Evolutionary conservation across 2,888 invertebrate species (phyloP).

Genomic region (Hirtodrosophila alboralis): DNA sequence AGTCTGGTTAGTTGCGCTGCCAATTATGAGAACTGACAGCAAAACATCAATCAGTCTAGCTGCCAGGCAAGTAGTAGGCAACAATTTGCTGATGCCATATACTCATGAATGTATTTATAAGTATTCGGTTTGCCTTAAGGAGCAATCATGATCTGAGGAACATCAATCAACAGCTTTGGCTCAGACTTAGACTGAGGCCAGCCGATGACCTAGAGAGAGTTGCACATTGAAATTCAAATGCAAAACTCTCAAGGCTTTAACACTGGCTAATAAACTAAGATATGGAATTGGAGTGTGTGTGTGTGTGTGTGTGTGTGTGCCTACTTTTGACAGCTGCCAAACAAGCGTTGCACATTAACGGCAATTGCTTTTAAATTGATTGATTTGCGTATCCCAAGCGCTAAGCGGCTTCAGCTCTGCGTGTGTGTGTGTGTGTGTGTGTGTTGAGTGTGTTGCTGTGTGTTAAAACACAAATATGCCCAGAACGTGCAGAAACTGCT

Average conservation of each 20-base stretch:
- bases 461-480: conserved; percentile 29
- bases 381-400: conserved; percentile 65
- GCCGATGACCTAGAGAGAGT: conserved; percentile 27
- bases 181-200: neutral
- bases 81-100: conserved; percentile 21
- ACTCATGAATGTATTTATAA: conserved; percentile 11
- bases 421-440: conserved; percentile 6
- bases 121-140: conserved; percentile 17
- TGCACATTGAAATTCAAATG: conserved; percentile 7
- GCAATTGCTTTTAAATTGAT: conserved; percentile 78
- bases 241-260: conserved; percentile 4
- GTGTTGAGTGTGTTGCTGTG: conserved; percentile 15
- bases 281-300: conserved; percentile 3
- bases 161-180: conserved; percentile 46
- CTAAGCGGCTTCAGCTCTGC: conserved; percentile 23
- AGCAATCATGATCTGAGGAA: conserved; percentile 40
- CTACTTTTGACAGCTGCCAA: conserved; percentile 73
- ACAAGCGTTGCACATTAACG: conserved; percentile 75
- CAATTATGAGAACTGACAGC: conserved; percentile 48
- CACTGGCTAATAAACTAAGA: conserved; percentile 40
- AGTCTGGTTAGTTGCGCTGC: conserved; percentile 9
- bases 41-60: conserved; percentile 60
- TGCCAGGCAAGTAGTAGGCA: conserved; percentile 25
- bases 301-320: conserved; percentile 10
- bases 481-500: conserved; percentile 45